Percentiles rank a stretch among this genome's conserved stretches.
Evolutionary conservation across 1,140 invertebrate genomes (phyloP).

Genomic region (Carcinoscorpius rotundicauda): DNA sequence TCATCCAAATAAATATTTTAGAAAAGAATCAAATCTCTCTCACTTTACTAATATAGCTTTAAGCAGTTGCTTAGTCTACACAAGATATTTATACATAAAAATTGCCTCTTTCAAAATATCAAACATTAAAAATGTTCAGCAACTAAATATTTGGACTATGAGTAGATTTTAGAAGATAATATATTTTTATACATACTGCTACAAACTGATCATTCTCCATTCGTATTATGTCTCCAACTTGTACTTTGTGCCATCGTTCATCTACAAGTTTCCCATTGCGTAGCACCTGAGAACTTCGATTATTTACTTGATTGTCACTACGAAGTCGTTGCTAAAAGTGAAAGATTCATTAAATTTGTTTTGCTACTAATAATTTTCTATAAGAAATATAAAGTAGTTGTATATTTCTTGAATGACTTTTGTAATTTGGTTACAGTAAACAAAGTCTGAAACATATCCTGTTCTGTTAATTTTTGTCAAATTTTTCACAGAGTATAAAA

Average conservation of each 20-base stretch:
- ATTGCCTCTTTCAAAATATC: too few relatives aligned
- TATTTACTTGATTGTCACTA: constrained; percentile 92
- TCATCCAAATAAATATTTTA: too few relatives aligned
- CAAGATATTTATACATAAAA: too few relatives aligned
- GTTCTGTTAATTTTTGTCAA: background rate
- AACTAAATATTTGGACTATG: too few relatives aligned
- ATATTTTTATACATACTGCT: constrained; percentile 39
- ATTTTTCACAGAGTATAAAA: background rate
- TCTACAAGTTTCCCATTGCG: constrained; percentile 73
- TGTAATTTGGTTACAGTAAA: background rate
- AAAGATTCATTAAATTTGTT: constrained; percentile 10
- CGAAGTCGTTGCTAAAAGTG: constrained; percentile 79
- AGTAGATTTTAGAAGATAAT: too few relatives aligned
- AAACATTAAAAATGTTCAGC: too few relatives aligned
- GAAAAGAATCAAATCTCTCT: too few relatives aligned
- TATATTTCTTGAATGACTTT: background rate
- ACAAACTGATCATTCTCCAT: constrained; percentile 98
- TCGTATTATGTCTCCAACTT: constrained; percentile 85
- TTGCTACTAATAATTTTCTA: background rate
- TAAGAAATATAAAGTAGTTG: background rate
- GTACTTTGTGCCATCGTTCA: constrained; percentile 75
- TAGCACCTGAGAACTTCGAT: constrained; percentile 47
- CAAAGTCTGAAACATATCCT: background rate
- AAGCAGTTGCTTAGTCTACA: too few relatives aligned
- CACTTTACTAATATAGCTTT: too few relatives aligned